Evolutionary conservation across 2,888 invertebrate species (phyloP), one percentile per base, ranked within the genome.

Genomic region (Deroplatys truncata): DNA sequence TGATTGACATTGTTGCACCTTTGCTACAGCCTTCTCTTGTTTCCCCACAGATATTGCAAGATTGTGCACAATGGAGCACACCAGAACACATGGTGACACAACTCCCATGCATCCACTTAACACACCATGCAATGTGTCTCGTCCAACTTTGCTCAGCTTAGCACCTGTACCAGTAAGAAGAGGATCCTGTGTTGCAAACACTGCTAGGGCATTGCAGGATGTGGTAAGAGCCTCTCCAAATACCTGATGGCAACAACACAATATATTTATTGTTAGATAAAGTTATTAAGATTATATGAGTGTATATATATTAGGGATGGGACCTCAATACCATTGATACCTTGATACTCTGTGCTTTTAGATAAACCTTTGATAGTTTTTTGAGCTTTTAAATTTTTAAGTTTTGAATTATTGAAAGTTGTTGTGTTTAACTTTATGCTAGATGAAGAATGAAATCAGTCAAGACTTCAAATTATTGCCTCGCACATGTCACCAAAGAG

Each of bases 81-180:
- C 91, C 91, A 93, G 92, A 8, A 93, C 92, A 89, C 92, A 92
- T 25, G 93, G 92, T 1, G 93, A 92, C 15, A 92, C 92, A 16
- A 93, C 92, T 86, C 92, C 92, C 92, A 93, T 92, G 91, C 92
- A 92, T n/a, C 92, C 92, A 88, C 93, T 93, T 88, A 93, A 91
- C 31, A 93, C 91, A 31, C 91, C 91, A 90, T 92, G 92, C 91
- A 92, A 92, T 25, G 91, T 91, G 82, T 93, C 92, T 86, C 91
- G 91, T 8, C 92, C 92, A 82, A 92, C 92, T 1, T 90, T 86
- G 28, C 92, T 91, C 8, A 93, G 91, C 15, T 91, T 86, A 15
- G 92, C 92, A n/a, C 92, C 91, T 29, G 91, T 90, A n/a, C 93
- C 93, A n/a, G 92, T 92, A 90, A 93, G 93, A 86, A 92, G 92